Conservation (phyloP, 2,797 vertebrate species). For the Poeciliopsis paucimaculata region DNA sequence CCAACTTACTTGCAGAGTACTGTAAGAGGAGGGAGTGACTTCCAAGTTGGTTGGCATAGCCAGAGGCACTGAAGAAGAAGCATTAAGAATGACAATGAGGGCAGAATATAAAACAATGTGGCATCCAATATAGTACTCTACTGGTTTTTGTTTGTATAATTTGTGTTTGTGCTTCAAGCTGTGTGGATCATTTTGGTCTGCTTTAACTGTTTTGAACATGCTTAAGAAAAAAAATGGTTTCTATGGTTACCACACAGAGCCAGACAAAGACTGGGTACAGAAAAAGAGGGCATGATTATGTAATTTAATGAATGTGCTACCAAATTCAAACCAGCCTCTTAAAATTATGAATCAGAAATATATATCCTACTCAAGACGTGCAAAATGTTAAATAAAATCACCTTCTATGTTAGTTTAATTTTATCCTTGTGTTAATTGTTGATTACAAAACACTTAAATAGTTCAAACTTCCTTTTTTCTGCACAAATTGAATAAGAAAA, state of each 20-base stretch:
- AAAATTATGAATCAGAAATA: not conserved
- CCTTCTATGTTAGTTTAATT: not conserved
- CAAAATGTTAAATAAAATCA: not conserved
- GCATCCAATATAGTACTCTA: not conserved
- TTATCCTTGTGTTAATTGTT: not conserved
- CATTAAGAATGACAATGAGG: not conserved
- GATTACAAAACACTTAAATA: not conserved
- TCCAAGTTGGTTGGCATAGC: slow-evolving; percentile 81
- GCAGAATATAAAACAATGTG: not conserved
- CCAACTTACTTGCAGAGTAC: slow-evolving; percentile 86
- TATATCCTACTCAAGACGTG: not conserved
- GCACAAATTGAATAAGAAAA: not conserved
- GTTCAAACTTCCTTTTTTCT: not conserved
- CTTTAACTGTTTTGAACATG: not conserved
- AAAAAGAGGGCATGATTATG: too few species aligned
- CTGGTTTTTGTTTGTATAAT: not conserved
- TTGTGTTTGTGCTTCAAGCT: not conserved
- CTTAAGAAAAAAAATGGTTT: not conserved
- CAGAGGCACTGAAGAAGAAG: slow-evolving; percentile 79
- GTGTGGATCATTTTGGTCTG: not conserved
- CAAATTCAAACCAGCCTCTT: not conserved
- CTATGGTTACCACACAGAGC: not conserved
- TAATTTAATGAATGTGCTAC: not conserved
- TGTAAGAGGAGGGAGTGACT: slow-evolving; percentile 84
- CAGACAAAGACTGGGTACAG: too few species aligned